phyloP scores from a whole-genome alignment of 2,113 vertebrate species.

The Grus americana region DNA sequence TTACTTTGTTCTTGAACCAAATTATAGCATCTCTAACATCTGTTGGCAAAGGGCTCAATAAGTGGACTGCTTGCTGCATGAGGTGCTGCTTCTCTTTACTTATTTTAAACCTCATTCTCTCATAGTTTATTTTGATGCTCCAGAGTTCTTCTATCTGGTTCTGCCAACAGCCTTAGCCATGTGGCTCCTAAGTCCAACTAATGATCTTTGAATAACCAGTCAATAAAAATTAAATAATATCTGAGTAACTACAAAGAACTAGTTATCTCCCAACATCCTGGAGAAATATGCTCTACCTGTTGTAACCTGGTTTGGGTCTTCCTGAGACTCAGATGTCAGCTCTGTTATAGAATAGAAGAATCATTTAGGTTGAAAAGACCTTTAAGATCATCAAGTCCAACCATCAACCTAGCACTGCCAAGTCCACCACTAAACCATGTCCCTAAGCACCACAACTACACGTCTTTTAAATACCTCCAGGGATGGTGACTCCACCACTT shows the following conservation, averaged over 20 bases:
- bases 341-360: background rate
- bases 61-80: background rate
- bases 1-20: background rate
- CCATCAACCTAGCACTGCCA: no score
- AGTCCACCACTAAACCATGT: no score
- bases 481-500: no score
- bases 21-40: background rate
- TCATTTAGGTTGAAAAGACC: no score
- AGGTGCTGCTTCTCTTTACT: background rate
- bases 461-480: no score
- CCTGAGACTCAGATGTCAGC: background rate
- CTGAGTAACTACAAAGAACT: background rate
- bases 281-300: background rate
- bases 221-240: background rate
- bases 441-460: no score
- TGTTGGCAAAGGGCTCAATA: background rate
- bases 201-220: background rate
- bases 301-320: background rate
- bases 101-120: background rate
- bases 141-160: background rate
- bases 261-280: background rate
- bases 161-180: background rate
- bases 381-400: no score
- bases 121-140: background rate
- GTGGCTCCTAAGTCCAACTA: background rate